Evolutionary conservation across 1,140 invertebrate genomes (phyloP).

Genomic region (Drosophila kurseongensis): DNA sequence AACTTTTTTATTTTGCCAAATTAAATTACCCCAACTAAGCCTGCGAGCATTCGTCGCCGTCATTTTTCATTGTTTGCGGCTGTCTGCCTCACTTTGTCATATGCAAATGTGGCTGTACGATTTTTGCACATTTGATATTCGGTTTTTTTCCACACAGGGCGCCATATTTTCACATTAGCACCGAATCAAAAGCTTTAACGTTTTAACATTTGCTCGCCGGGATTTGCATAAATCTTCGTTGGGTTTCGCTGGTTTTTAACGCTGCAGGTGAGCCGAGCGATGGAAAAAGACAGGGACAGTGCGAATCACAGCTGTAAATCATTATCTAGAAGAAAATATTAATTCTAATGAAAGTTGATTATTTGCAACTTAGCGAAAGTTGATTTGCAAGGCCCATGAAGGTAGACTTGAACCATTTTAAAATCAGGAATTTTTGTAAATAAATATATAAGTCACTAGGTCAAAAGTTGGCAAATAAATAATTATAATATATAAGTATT

Average conservation of each 20-base stretch:
- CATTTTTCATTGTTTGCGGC: conserved; percentile 83
- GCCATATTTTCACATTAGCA: conserved; percentile 74
- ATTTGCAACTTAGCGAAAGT: not conserved
- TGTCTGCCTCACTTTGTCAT: conserved; percentile 77
- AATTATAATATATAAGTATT: too few species aligned
- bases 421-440: conserved; percentile 1
- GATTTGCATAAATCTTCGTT: conserved; percentile 78
- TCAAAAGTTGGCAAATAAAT: not conserved
- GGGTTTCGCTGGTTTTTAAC: conserved; percentile 23
- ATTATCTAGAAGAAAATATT: not conserved
- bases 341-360: not conserved
- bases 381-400: not conserved
- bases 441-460: conserved; percentile 5
- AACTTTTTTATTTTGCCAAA: conserved; percentile 51
- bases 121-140: conserved; percentile 74
- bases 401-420: not conserved
- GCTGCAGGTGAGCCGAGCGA: conserved; percentile 3
- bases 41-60: conserved; percentile 48
- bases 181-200: conserved; percentile 63
- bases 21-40: conserved; percentile 61
- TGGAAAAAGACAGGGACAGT: conserved; percentile 4
- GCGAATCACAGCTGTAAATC: not conserved
- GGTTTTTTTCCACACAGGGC: conserved; percentile 64
- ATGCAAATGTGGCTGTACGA: conserved; percentile 50
- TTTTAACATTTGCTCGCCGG: conserved; percentile 26